phyloP scores from a whole-genome alignment of 2,797 vertebrate species.

The Tamandua tetradactyla region DNA sequence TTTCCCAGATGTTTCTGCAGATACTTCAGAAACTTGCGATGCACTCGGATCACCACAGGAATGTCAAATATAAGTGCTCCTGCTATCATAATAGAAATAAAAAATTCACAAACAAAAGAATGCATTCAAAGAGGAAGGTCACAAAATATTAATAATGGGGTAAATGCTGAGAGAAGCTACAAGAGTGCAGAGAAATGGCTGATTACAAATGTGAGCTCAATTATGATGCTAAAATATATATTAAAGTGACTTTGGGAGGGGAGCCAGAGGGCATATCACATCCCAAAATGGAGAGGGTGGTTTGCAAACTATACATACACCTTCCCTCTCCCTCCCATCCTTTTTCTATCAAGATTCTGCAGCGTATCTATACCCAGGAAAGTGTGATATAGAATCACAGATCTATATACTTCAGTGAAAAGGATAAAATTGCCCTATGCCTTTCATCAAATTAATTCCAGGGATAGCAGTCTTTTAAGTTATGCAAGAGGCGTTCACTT shows the following conservation, averaged over 20 bases:
- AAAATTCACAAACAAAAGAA: not conserved
- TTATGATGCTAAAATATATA: not conserved
- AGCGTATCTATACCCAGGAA: not conserved
- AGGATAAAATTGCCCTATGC: not conserved
- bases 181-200: not conserved
- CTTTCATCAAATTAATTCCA: slow-evolving; percentile 36
- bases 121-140: not conserved
- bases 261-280: not conserved
- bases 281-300: not conserved
- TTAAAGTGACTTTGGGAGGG: not conserved
- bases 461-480: not conserved
- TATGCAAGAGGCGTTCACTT: not conserved
- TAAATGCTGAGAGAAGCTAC: not conserved
- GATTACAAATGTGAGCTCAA: not conserved
- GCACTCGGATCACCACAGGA: not conserved
- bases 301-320: not conserved
- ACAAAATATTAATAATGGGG: not conserved
- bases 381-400: not conserved
- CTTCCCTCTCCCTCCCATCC: not conserved
- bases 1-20: not conserved
- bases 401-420: not conserved
- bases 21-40: not conserved
- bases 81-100: not conserved
- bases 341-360: slow-evolving; percentile 14
- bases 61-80: not conserved